Percentiles rank a stretch among this genome's conserved stretches.
phyloP scores from a whole-genome alignment of 2,797 vertebrate species.

The Limosa lapponica region DNA sequence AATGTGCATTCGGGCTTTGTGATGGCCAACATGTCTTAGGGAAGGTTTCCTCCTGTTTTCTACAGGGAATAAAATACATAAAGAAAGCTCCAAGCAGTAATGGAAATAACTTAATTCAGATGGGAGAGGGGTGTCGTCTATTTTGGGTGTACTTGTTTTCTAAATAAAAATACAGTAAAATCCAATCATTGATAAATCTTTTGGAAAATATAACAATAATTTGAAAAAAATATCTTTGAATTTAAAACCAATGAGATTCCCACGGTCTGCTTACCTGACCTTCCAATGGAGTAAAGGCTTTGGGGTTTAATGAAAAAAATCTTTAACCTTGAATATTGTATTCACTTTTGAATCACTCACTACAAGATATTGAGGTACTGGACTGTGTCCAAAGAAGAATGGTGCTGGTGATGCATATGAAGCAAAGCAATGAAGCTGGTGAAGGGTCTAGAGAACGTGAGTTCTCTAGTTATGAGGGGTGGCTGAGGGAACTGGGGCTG shows the following conservation, averaged over 20 bases:
- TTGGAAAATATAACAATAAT: not conserved
- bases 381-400: not conserved
- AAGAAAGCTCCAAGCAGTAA: not conserved
- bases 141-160: not conserved
- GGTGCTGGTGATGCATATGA: not conserved
- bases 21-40: not conserved
- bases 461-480: no score
- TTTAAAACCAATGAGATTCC: not conserved
- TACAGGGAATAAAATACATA: not conserved
- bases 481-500: not conserved
- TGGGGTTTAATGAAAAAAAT: not conserved
- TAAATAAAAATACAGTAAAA: not conserved
- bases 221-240: not conserved
- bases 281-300: not conserved
- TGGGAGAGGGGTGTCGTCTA: rapidly evolving
- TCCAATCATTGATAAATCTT: not conserved
- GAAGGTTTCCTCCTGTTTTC: not conserved
- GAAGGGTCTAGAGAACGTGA: not conserved
- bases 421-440: not conserved
- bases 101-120: not conserved
- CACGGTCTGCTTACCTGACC: not conserved
- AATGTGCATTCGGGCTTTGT: not conserved
- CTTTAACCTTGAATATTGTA: not conserved
- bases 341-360: not conserved
- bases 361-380: not conserved